Conservation (phyloP, 2,797 vertebrate species). For the Orientallactaga sibirica region DNA sequence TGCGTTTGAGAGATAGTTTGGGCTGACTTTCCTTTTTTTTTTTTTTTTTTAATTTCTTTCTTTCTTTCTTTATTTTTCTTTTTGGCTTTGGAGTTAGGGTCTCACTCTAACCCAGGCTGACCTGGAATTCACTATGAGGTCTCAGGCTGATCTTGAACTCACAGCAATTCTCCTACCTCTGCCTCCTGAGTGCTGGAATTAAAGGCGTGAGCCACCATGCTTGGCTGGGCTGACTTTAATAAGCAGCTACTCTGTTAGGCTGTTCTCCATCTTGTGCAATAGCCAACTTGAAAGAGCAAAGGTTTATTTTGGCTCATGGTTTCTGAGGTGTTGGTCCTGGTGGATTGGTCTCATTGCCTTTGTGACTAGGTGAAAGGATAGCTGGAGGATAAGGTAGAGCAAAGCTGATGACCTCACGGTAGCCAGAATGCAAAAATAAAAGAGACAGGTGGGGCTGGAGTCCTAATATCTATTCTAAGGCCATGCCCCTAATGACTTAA, state of each 20-base stretch:
- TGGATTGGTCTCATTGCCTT: not conserved
- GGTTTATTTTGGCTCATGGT: not conserved
- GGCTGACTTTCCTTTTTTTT: not conserved
- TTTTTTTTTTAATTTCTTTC: too few species aligned
- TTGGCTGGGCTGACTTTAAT: not conserved
- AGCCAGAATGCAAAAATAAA: not conserved
- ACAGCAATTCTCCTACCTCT: too few species aligned
- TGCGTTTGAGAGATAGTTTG: not conserved
- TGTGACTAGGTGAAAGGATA: not conserved
- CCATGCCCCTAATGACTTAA: not conserved
- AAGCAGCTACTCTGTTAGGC: not conserved
- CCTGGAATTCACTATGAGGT: too few species aligned
- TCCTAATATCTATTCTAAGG: not conserved
- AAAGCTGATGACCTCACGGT: not conserved
- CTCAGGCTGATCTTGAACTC: too few species aligned
- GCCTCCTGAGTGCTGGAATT: too few species aligned
- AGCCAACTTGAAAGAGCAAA: not conserved
- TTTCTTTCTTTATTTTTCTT: too few species aligned
- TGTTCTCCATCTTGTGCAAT: not conserved
- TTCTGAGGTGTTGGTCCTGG: not conserved
- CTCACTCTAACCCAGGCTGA: too few species aligned
- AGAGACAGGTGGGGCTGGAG: not conserved
- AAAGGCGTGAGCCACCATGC: too few species aligned
- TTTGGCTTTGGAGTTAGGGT: too few species aligned
- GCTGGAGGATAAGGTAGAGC: too few species aligned